A percentile compares a stretch with the other conserved stretches of the same genome.
Evolutionary conservation across 2,797 vertebrate species (phyloP).

Genomic region (Acanthiza pusilla): DNA sequence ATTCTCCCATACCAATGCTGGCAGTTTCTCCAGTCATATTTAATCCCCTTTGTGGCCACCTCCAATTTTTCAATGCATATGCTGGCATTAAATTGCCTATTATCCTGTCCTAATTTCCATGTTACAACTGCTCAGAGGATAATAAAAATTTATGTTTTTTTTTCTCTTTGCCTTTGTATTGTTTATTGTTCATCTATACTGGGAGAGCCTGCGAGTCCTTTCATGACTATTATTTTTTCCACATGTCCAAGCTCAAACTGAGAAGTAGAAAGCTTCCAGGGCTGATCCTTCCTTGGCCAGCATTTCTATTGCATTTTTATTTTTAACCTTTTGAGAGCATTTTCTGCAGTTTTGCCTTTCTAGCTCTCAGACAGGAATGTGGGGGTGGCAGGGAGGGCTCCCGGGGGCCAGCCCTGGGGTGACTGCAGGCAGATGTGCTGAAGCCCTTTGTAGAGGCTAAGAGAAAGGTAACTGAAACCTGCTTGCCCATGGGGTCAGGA

Average conservation of each 20-base stretch:
- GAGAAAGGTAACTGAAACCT: background rate
- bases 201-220: background rate
- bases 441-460: background rate
- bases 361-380: background rate
- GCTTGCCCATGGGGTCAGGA: background rate
- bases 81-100: background rate
- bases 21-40: background rate
- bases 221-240: conserved; percentile 49
- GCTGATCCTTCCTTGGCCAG: conserved; percentile 3
- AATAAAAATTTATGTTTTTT: background rate
- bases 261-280: conserved; percentile 30
- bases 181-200: background rate
- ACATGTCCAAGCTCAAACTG: conserved; percentile 38
- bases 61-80: background rate
- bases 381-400: background rate
- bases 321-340: conserved; percentile 34
- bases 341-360: background rate
- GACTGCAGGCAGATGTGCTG: background rate
- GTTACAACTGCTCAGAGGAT: background rate
- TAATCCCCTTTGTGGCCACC: background rate
- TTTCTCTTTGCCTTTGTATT: background rate
- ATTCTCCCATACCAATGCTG: background rate
- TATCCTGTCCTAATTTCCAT: background rate
- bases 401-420: background rate
- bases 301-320: background rate